phyloP scores from a whole-genome alignment of 2,888 invertebrate species.

The Tinea pellionella region DNA sequence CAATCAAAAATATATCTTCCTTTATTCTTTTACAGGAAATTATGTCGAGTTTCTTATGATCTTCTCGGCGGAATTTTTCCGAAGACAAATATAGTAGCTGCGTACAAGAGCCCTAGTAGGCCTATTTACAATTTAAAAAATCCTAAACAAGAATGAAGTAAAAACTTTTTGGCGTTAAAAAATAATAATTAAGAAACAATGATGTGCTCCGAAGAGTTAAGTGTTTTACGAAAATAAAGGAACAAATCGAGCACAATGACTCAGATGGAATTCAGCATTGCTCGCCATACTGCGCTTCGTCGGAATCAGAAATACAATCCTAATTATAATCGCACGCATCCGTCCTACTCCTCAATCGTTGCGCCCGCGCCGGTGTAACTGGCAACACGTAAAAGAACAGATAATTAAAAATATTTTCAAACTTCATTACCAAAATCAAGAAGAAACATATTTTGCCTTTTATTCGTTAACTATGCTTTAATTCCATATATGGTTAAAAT shows the following conservation, averaged over 20 bases:
- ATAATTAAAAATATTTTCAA: neutral
- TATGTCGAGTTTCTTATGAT: no score
- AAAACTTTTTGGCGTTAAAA: neutral
- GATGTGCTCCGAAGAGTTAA: constrained; percentile 46
- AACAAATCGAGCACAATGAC: constrained; percentile 68
- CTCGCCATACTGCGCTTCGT: constrained; percentile 62
- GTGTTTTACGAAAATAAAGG: constrained; percentile 68
- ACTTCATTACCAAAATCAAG: no score
- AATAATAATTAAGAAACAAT: constrained; percentile 2
- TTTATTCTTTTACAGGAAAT: no score
- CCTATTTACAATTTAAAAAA: no score
- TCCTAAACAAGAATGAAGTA: neutral
- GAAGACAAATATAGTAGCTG: no score
- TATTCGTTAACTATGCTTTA: no score
- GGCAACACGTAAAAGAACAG: neutral
- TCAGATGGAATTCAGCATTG: constrained; percentile 65
- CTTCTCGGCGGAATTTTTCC: no score
- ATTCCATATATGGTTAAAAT: no score
- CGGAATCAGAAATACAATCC: constrained; percentile 70
- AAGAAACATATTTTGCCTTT: no score
- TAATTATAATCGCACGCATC: constrained; percentile 70
- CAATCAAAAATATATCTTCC: no score
- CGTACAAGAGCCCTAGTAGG: no score
- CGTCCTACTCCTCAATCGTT: constrained; percentile 63
- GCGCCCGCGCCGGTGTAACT: constrained; percentile 38